Conservation (phyloP, 2,888 invertebrate species). For the Galerucella pusilla region DNA sequence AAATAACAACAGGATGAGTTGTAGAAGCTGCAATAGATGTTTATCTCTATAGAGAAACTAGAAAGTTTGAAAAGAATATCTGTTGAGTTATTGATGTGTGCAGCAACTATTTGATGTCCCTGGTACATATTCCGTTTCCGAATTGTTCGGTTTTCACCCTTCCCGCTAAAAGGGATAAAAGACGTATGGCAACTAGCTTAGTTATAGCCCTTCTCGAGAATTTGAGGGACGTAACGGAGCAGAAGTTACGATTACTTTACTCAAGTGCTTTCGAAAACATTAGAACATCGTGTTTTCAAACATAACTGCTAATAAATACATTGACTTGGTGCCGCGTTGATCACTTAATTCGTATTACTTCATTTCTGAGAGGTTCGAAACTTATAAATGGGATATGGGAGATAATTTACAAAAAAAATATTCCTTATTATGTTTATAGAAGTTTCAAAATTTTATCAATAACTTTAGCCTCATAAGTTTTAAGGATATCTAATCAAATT, state of each 20-base stretch:
- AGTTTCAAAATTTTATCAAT: too few species aligned
- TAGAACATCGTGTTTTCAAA: constrained; percentile 43
- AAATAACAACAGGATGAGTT: too few species aligned
- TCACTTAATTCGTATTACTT: constrained; percentile 24
- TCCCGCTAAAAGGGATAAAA: constrained; percentile 39
- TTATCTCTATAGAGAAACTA: too few species aligned
- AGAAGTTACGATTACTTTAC: constrained; percentile 45
- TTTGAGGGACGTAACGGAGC: constrained; percentile 43
- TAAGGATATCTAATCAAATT: too few species aligned
- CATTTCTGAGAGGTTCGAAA: neutral
- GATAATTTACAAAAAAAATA: constrained; percentile 11
- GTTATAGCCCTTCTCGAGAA: constrained; percentile 42
- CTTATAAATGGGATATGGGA: neutral
- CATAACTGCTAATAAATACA: constrained; percentile 43
- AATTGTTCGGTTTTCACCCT: constrained; percentile 38
- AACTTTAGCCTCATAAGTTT: too few species aligned
- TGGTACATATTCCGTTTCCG: constrained; percentile 19
- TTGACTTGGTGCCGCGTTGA: constrained; percentile 27
- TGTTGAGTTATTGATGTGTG: neutral
- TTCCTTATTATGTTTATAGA: neutral
- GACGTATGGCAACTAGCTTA: constrained; percentile 44
- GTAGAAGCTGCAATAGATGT: too few species aligned
- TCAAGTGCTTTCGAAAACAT: constrained; percentile 45
- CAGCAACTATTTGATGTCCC: neutral
- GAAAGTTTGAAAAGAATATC: too few species aligned